Base-by-base conservation (phyloP, 1,140 invertebrate genomes). In the Oppia nitens region DNA sequence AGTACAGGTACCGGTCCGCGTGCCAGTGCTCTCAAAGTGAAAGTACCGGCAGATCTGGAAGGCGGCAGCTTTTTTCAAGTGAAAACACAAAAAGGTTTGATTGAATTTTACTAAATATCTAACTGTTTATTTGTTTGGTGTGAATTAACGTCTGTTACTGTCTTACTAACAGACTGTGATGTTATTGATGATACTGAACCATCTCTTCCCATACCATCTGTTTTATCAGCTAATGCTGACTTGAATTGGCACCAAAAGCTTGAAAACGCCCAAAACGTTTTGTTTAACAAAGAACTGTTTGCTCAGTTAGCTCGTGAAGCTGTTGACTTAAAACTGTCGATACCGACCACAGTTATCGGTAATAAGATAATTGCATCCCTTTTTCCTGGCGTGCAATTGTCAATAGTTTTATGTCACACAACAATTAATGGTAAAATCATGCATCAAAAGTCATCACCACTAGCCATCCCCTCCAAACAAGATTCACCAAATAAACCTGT, bases 271-370 rank as follows among this genome's bases (percentile, higher is more conserved):
- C 93, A 98, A 68, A 97, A 96, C 74, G 91, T 96, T 28, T 72
- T 96, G 2, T 98, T 95, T 73, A 97, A 92, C 71, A 96, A 96
- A 75, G 93, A 98, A 73, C 71, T 97, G 2, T 96, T 98, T 69
- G 86, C 87, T 61, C 86, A 95, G 70, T 73, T 98, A 29, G 91
- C 92, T 0, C 82, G 87, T 61, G 92, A 97, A 72, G 92, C 93
- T 0, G 90, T 96, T 3, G 86, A 94, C 65, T 70, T 93, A 1
- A 85, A 91, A 67, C 83, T 87, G 2, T 83, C 85, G 0, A 92
- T 96, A 68, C 92, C 92, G 9, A 91, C 95, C 68, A 86, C 96
- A 78, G 92, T 96, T 27, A 87, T 95, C 52, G 90, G 89, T 49
- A 96, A 95, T 73, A 89, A 95, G 74, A 96, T 98, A 62, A 87